Percentiles rank a stretch among this genome's conserved stretches.
phyloP scores from a whole-genome alignment of 2,113 vertebrate genomes.

The Paraplagusia blochii region DNA sequence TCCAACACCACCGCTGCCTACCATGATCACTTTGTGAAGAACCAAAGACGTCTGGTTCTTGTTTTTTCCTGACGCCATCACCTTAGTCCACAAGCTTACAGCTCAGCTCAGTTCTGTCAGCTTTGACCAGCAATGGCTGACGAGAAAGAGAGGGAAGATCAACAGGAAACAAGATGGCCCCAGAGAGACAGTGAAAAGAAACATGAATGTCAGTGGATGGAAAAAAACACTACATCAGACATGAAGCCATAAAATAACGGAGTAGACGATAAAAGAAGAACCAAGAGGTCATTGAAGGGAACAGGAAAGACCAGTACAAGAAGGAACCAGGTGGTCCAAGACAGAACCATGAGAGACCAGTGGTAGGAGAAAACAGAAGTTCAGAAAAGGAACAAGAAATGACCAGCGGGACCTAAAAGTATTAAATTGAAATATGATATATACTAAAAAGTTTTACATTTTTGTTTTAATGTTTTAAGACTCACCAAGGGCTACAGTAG shows the following conservation, averaged over 20 bases:
- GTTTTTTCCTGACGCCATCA: constrained; percentile 72
- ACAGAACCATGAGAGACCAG: neutral
- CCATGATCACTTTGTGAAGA: constrained; percentile 80
- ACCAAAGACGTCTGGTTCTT: constrained; percentile 74
- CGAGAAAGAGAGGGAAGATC: too few species aligned
- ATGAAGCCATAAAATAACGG: neutral
- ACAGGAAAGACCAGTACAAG: neutral
- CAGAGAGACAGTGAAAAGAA: too few species aligned
- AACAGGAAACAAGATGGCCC: too few species aligned
- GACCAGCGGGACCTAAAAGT: neutral
- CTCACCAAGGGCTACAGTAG: too few species aligned
- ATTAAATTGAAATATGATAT: too few species aligned
- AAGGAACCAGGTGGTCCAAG: neutral
- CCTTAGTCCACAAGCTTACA: neutral
- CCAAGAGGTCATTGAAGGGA: neutral
- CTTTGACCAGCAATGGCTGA: too few species aligned
- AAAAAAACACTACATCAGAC: too few species aligned
- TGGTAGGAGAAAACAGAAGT: neutral
- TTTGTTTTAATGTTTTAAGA: too few species aligned
- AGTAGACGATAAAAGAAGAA: neutral
- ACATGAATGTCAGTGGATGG: too few species aligned
- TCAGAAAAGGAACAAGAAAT: neutral
- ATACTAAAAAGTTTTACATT: too few species aligned
- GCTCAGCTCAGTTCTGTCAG: neutral
- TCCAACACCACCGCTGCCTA: constrained; percentile 76